These are phyloP conservation scores for Pluvianellus socialis DNA, from an alignment of 2,113 vertebrate species.

Conservation along the genomic window DNA sequence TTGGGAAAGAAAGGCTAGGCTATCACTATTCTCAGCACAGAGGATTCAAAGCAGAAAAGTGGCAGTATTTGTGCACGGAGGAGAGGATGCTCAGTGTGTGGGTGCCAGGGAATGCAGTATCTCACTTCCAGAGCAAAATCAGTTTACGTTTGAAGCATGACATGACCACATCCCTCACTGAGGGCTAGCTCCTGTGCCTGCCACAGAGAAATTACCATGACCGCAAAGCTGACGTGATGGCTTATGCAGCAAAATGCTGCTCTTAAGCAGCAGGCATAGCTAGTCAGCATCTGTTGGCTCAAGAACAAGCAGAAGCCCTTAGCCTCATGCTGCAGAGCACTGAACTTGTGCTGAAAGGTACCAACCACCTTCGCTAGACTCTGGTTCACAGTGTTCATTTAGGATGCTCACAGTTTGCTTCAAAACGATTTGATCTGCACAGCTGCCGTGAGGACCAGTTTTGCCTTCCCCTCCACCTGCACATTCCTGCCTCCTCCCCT, in stretches of 20 bases:
- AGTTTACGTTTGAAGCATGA: slow-evolving; percentile 15
- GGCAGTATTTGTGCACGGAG: background rate
- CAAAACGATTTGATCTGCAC: background rate
- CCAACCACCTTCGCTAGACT: background rate
- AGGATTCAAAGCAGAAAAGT: background rate
- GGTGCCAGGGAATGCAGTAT: background rate
- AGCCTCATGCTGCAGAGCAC: rapidly evolving
- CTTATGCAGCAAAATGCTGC: background rate
- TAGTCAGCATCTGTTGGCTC: background rate
- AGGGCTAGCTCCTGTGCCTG: background rate
- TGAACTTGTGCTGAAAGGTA: background rate
- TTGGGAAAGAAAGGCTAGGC: background rate
- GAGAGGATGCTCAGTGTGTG: background rate
- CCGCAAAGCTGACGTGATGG: background rate
- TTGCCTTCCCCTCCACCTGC: background rate
- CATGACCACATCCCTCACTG: background rate
- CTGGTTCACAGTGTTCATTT: background rate
- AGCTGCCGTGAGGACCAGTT: rapidly evolving
- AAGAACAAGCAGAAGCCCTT: background rate
- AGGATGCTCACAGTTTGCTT: background rate
- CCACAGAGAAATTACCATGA: background rate
- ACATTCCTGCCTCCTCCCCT: background rate
- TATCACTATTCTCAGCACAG: background rate
- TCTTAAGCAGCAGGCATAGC: background rate
- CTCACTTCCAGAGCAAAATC: slow-evolving; percentile 29